A percentile compares a stretch with the other conserved stretches of the same genome.
Conservation (phyloP, 2,113 vertebrate species). For the Pluvianellus socialis region DNA sequence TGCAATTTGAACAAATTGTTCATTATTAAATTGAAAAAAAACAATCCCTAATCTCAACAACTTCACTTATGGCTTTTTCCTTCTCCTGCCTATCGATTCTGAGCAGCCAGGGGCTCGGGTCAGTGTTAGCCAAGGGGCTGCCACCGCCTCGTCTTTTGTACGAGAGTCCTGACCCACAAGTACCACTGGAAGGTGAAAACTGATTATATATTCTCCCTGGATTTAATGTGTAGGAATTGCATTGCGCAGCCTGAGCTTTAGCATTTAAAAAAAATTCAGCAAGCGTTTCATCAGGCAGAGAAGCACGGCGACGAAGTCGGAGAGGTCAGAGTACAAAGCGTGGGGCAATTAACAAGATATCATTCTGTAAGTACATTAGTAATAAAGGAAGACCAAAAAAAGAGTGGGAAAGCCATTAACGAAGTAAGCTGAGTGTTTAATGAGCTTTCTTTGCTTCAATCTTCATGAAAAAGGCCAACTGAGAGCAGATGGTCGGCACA, state of each 20-base stretch:
- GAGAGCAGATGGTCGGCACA: conserved; percentile 56
- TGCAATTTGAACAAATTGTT: neutral
- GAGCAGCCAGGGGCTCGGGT: accelerated
- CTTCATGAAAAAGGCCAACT: conserved; percentile 43
- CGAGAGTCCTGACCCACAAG: accelerated
- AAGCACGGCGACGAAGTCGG: accelerated
- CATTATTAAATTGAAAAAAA: neutral
- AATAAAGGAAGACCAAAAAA: conserved; percentile 1
- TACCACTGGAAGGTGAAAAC: neutral
- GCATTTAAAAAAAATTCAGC: neutral
- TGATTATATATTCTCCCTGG: accelerated
- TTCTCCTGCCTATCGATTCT: accelerated
- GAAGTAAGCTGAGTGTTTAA: conserved; percentile 40
- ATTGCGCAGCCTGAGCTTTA: neutral
- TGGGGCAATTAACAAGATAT: conserved; percentile 18
- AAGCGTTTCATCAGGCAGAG: neutral
- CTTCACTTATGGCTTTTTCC: neutral
- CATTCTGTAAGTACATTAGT: neutral
- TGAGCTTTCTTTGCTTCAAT: conserved; percentile 15
- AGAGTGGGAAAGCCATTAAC: neutral
- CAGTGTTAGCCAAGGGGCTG: neutral
- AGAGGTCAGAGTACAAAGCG: neutral
- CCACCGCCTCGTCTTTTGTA: accelerated
- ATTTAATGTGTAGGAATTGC: neutral
- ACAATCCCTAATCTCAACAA: neutral